Evolutionary conservation across 2,888 invertebrate species (phyloP).

Genomic region (Ditula angustiorana): DNA sequence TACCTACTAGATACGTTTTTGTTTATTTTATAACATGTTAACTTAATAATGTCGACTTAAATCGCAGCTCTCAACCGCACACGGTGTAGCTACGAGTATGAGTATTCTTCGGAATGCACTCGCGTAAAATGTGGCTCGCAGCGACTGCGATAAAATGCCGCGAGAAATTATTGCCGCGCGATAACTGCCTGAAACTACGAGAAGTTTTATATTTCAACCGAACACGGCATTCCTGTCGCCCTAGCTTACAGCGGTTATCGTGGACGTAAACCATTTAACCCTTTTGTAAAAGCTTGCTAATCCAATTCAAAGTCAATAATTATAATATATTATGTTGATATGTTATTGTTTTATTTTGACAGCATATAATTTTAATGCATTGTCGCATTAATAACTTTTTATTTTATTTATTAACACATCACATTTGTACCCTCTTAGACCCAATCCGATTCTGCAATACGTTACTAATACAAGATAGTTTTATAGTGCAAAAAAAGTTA

Average conservation of each 20-base stretch:
- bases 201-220: conserved; percentile 19
- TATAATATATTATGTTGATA: too few species aligned
- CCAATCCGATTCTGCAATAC: too few species aligned
- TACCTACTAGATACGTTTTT: too few species aligned
- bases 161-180: conserved; percentile 37
- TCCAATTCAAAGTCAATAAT: too few species aligned
- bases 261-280: background rate
- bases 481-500: too few species aligned
- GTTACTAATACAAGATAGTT: too few species aligned
- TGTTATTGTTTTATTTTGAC: too few species aligned
- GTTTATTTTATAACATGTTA: too few species aligned
- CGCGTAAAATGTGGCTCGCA: conserved; percentile 13
- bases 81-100: background rate
- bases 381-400: too few species aligned
- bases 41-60: background rate
- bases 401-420: too few species aligned
- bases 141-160: conserved; percentile 37
- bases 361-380: too few species aligned
- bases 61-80: background rate
- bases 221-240: conserved; percentile 11
- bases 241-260: background rate
- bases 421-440: too few species aligned
- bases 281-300: background rate
- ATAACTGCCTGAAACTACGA: conserved; percentile 26
- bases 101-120: conserved; percentile 1